phyloP scores from a whole-genome alignment of 1,140 invertebrate species.

The Caenorhabditis brenneri region DNA sequence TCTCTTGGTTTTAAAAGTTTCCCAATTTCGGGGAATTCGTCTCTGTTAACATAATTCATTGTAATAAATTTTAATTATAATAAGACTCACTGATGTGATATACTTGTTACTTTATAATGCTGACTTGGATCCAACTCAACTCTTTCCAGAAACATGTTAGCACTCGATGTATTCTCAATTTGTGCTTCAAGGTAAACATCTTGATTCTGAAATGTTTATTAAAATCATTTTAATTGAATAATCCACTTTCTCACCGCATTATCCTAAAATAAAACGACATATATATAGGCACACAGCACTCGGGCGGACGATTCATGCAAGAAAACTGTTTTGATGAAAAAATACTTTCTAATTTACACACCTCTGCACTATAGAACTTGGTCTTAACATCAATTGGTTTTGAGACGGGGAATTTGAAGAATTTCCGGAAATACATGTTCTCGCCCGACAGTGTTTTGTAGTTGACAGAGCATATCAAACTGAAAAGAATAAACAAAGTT shows the following conservation, averaged over 20 bases:
- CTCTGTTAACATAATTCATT: neutral
- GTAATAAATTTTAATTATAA: neutral
- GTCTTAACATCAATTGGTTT: constrained; percentile 98
- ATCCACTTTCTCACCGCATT: constrained; percentile 8
- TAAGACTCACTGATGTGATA: neutral
- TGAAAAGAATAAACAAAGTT: constrained; percentile 72
- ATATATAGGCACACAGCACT: constrained; percentile 47
- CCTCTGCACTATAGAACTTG: constrained; percentile 95
- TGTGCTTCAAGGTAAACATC: constrained; percentile 96
- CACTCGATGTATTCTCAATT: constrained; percentile 89
- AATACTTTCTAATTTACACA: neutral
- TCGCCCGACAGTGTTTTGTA: constrained; percentile 80
- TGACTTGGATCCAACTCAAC: constrained; percentile 82
- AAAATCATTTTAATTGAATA: neutral
- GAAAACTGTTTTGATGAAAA: neutral
- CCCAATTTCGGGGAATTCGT: neutral
- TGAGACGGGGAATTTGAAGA: constrained; percentile 97
- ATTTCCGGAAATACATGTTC: constrained; percentile 82
- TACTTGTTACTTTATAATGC: constrained; percentile 22
- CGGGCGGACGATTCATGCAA: constrained; percentile 50
- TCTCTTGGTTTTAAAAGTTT: constrained; percentile 75
- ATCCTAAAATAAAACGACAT: constrained; percentile 45
- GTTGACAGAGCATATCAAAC: constrained; percentile 91
- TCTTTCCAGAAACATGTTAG: constrained; percentile 87
- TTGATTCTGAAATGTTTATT: constrained; percentile 77